Base-by-base conservation (phyloP, 2,113 vertebrate genomes). In the Nestor notabilis region DNA sequence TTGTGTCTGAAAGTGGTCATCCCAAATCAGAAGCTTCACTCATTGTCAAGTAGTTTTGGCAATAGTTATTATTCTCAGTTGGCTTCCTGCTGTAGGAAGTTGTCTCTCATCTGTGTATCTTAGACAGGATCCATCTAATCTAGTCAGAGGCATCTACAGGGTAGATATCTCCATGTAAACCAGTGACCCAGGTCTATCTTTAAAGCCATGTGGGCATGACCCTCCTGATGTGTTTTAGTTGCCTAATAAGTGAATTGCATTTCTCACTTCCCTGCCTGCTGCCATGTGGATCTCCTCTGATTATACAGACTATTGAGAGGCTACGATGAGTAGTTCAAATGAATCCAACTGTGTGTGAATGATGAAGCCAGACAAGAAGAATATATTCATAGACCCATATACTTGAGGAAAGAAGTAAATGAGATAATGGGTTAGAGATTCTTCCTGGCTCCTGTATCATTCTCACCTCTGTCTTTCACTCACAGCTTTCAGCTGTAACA, bases 251-350 rank as follows among this genome's bases (percentile, higher is more conserved):
- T 5, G 5, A 83, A 68, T 9, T 23, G 7, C 3, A 9, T 50
- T 81, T 94, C 66, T 53, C 18, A 11, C 16, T 90, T 70, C n/a
- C 33, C 27, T 56, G 41, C 50, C 56, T 61, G 70, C 88, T 85
- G 53, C 28, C 88, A 52, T 41, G 29, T 86, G 75, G 16, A 41
- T 77, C 58, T 74, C 58, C 4, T 1, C 29, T 21, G 63, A 6
- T 61, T 55, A 3, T 5, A 1, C 2, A 14, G 70, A 14, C 20
- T 33, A 1, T 35, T 2, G 1, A 20, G 17, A 61, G 14, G 5
- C 7, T n/a, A 9, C 17, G 35, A 24, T 8, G 52, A n/a, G 3
- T 18, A 7, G 9, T 35, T 77, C 25, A 46, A 31, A 7, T 46
- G 4, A 25, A 64, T 44, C 56, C 43, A 52, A 11, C 37, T 20